Percentiles rank a stretch among this genome's conserved stretches.
These are phyloP conservation scores for Octodonta nipae DNA, from an alignment of 2,888 invertebrate species.

Conservation along the genomic window DNA sequence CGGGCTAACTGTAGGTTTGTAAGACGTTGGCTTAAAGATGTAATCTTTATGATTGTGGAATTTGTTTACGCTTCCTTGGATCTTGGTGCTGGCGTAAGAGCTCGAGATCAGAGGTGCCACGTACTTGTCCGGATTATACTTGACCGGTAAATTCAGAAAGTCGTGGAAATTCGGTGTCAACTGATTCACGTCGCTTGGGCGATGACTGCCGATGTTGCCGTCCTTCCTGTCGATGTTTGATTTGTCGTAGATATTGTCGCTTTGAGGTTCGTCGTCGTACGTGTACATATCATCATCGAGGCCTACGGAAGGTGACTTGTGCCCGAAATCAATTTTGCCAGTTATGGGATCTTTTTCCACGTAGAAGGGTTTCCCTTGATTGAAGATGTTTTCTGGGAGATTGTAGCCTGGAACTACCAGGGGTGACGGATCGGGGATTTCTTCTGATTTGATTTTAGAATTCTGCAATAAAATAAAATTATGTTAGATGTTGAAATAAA, in stretches of 20 bases:
- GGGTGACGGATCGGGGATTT: slow-evolving; percentile 33
- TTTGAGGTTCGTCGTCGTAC: slow-evolving; percentile 24
- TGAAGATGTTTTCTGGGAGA: slow-evolving; percentile 46
- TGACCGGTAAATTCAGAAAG: slow-evolving; percentile 52
- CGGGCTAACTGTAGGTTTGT: slow-evolving; percentile 30
- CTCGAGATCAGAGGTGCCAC: slow-evolving; percentile 56
- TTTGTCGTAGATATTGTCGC: slow-evolving; percentile 29
- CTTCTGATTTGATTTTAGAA: slow-evolving; percentile 20
- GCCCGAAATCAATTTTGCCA: slow-evolving; percentile 49
- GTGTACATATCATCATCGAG: slow-evolving; percentile 25
- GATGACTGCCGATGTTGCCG: slow-evolving; percentile 29
- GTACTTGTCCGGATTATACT: slow-evolving; percentile 54
- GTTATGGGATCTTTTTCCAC: slow-evolving; percentile 55
- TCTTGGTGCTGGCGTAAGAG: slow-evolving; percentile 58
- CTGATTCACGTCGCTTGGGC: slow-evolving; percentile 49
- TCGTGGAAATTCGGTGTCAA: slow-evolving; percentile 53
- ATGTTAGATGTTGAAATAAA: no score
- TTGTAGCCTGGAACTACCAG: slow-evolving; percentile 34
- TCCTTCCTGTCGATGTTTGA: slow-evolving; percentile 37
- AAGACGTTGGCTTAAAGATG: slow-evolving; percentile 25
- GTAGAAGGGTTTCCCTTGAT: slow-evolving; percentile 57
- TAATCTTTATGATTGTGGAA: slow-evolving; percentile 39
- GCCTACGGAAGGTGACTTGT: slow-evolving; percentile 36
- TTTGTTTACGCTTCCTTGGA: slow-evolving; percentile 49
- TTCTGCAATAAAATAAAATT: no score